Evolutionary conservation across 2,113 vertebrate species (phyloP).

Genomic region (Capreolus pygargus): DNA sequence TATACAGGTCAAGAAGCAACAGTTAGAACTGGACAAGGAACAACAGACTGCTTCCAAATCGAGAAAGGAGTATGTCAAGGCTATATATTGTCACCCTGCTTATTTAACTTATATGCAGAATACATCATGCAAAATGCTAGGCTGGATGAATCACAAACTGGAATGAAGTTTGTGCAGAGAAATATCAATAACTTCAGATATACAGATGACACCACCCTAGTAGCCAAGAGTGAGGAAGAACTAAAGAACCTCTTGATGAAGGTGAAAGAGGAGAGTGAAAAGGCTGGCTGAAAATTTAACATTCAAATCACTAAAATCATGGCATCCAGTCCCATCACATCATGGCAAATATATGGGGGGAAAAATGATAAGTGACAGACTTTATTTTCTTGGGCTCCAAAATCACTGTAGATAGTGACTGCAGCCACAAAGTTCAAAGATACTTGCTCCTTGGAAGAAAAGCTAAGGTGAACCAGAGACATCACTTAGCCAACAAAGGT

Average conservation of each 20-base stretch:
- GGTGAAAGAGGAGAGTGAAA: background rate
- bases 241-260: background rate
- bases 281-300: background rate
- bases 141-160: too few species aligned
- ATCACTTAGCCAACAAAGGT: background rate
- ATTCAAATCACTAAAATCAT: too few species aligned
- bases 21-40: too few species aligned
- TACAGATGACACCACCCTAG: too few species aligned
- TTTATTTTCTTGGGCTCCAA: background rate
- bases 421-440: background rate
- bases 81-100: too few species aligned
- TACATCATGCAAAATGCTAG: too few species aligned
- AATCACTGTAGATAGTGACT: too few species aligned
- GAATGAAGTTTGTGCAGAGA: too few species aligned
- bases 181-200: too few species aligned
- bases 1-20: too few species aligned
- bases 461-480: rapidly evolving
- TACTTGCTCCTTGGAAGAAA: background rate
- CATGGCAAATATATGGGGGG: background rate
- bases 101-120: too few species aligned
- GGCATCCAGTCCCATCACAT: background rate
- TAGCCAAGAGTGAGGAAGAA: background rate
- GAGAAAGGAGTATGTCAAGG: too few species aligned
- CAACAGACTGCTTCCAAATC: background rate
- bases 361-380: background rate